phyloP scores from a whole-genome alignment of 2,113 vertebrate species.

The Pituophis catenifer region DNA sequence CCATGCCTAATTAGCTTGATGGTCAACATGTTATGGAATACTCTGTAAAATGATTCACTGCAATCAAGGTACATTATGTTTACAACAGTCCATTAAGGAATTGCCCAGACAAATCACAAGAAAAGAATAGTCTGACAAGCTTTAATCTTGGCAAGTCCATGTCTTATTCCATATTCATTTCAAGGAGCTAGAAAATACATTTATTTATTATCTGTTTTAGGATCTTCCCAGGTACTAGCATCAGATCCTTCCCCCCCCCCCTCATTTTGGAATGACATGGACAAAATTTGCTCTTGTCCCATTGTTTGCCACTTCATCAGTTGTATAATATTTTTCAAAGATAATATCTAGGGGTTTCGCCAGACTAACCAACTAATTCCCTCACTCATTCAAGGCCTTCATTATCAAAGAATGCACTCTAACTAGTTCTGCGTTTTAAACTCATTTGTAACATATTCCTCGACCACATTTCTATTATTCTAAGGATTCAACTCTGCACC shows the following conservation, averaged over 20 bases:
- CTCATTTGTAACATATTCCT: background rate
- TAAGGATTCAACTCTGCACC: background rate
- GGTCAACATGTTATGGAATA: background rate
- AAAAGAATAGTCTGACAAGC: background rate
- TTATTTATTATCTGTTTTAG: background rate
- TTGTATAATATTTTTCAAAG: background rate
- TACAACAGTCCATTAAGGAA: background rate
- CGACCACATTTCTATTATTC: background rate
- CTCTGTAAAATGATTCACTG: background rate
- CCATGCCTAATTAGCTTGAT: background rate
- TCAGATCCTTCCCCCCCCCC: background rate
- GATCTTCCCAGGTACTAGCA: background rate
- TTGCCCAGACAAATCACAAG: background rate
- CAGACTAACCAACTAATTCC: background rate
- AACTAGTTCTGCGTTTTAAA: background rate
- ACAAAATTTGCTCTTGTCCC: background rate
- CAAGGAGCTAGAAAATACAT: background rate
- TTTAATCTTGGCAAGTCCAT: background rate
- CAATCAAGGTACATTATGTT: background rate
- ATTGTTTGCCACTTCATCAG: background rate
- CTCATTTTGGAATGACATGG: background rate
- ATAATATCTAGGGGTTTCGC: background rate
- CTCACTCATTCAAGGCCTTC: background rate
- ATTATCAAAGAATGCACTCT: background rate
- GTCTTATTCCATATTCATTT: background rate